These are phyloP conservation scores for Sinocyclocheilus anshuiensis DNA, from an alignment of 2,113 vertebrate genomes.

Conservation along the genomic window DNA sequence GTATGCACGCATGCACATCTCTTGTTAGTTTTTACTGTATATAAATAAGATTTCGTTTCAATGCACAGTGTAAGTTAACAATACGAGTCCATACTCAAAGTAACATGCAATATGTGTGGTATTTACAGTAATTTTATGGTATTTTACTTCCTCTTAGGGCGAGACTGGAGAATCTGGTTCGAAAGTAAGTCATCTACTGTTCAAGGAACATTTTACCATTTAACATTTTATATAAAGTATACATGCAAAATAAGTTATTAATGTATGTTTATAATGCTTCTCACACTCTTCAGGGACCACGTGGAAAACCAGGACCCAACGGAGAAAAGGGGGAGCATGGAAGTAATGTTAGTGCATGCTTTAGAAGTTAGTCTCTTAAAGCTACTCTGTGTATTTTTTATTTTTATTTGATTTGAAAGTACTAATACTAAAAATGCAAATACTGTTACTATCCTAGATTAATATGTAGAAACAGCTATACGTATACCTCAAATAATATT, in stretches of 20 bases:
- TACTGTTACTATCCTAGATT: neutral
- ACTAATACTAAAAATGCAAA: too few relatives aligned
- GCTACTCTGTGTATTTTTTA: neutral
- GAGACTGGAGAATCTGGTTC: slow-evolving; percentile 77
- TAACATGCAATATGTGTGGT: too few relatives aligned
- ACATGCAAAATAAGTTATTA: neutral
- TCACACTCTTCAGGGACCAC: slow-evolving; percentile 77
- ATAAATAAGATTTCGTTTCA: neutral
- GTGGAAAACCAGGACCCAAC: slow-evolving; percentile 80
- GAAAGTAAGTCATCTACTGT: slow-evolving; percentile 74
- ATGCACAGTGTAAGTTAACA: neutral
- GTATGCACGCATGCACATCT: too few relatives aligned
- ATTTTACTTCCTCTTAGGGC: slow-evolving; percentile 73
- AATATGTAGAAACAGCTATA: neutral
- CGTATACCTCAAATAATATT: too few relatives aligned
- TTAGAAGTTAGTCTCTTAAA: neutral
- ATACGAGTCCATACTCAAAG: neutral
- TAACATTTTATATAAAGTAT: neutral
- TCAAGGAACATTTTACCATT: neutral
- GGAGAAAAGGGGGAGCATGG: slow-evolving; percentile 82
- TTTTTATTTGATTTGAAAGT: neutral
- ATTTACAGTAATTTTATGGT: neutral
- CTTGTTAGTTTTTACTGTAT: neutral
- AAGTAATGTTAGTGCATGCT: slow-evolving; percentile 73
- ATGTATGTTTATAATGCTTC: slow-evolving; percentile 7